Percentiles rank a stretch among this genome's conserved stretches.
Evolutionary conservation across 2,888 invertebrate genomes (phyloP).

Genomic region (Morinoia aosen): DNA sequence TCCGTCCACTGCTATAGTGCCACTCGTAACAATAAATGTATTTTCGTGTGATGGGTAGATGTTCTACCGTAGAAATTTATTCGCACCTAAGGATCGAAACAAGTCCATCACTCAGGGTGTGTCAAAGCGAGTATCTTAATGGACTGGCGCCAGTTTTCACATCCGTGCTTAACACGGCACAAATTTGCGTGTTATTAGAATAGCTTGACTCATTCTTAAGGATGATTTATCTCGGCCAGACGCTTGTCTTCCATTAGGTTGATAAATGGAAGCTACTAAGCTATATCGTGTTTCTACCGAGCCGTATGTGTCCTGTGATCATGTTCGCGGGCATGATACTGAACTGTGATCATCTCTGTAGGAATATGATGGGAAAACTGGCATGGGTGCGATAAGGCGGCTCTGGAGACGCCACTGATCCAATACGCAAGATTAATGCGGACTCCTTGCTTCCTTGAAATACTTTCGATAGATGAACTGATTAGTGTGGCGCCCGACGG

Average conservation of each 20-base stretch:
- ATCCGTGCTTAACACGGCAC: neutral
- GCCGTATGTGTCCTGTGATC: neutral
- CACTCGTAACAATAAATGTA: no score
- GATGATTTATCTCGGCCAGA: neutral
- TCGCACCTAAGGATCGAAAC: neutral
- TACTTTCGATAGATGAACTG: neutral
- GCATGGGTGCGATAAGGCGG: neutral
- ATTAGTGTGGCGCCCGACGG: neutral
- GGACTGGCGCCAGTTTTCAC: neutral
- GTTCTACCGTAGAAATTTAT: neutral
- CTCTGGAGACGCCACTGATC: neutral
- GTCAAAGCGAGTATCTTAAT: neutral
- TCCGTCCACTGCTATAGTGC: no score
- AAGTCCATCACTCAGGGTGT: neutral
- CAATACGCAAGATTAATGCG: neutral
- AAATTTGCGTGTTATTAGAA: neutral
- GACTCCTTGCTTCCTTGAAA: neutral
- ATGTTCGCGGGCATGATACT: neutral
- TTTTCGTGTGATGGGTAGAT: no score
- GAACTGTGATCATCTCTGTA: neutral
- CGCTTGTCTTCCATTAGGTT: neutral
- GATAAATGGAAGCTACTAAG: neutral
- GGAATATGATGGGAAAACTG: neutral
- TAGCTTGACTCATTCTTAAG: neutral
- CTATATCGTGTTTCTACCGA: neutral